Conservation (phyloP, 2,888 invertebrate genomes). For the Stenchaetothrips biformis region DNA sequence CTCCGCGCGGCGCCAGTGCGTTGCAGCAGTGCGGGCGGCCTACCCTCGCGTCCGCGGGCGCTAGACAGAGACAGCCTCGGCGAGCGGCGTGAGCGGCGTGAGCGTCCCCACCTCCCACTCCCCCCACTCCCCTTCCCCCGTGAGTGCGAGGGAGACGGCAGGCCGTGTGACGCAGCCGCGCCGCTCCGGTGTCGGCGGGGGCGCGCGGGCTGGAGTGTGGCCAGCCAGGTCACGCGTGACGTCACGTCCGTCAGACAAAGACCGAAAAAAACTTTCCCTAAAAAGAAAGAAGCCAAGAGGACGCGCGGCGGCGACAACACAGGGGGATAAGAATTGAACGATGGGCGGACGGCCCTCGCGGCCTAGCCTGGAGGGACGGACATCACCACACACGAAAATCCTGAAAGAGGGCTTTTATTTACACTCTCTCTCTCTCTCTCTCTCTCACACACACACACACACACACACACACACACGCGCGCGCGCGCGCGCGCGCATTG, state of each 20-base stretch:
- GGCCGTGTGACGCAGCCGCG: not conserved
- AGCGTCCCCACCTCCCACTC: not conserved
- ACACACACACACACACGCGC: no score
- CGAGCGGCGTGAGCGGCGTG: not conserved
- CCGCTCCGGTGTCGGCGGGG: not conserved
- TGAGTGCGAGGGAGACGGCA: not conserved
- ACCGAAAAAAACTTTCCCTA: no score
- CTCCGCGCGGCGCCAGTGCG: no score
- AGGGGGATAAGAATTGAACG: not conserved
- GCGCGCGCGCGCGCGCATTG: no score
- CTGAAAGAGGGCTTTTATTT: no score
- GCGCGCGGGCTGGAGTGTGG: not conserved
- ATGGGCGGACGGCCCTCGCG: not conserved
- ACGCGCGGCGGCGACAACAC: no score
- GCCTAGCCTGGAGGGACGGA: not conserved
- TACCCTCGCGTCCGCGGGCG: not conserved
- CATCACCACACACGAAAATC: no score
- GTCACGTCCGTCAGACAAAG: no score
- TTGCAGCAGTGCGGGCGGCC: not conserved
- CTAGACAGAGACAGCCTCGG: not conserved
- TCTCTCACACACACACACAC: no score
- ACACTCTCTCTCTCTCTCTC: no score
- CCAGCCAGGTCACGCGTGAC: not conserved
- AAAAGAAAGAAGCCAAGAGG: no score
- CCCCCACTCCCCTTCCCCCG: not conserved